Base-by-base conservation (phyloP, 2,888 invertebrate genomes). In the Eupithecia vulgata region DNA sequence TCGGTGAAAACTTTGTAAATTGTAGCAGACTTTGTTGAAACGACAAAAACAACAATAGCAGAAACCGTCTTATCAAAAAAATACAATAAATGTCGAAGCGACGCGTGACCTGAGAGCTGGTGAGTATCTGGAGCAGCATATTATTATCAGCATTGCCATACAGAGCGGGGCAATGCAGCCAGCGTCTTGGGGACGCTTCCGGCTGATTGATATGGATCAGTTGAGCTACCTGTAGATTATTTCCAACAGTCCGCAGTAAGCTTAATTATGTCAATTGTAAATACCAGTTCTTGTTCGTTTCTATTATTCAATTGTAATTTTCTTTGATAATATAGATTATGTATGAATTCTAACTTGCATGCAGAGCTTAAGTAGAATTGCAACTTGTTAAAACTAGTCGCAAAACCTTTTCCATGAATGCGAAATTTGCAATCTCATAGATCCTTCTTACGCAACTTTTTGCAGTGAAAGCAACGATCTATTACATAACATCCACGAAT, bases 361-460 rank as follows among this genome's bases (percentile, higher is more conserved):
- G 52, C 52, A n/a, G 21, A 62, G 8, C 62, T 35, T 8, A 35
- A 62, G n/a, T 48, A n/a, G 48, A 21, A 52, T 52, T 10, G 12
- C 52, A 21, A 21, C n/a, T 21, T 10, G 10, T 1, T 3, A 57
- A 21, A 17, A 7, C 17, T 34, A 15, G 10, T 57, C 37, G 15
- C 40, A 25, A 37, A 40, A 42, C 21, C 37, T 65, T 37, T 40
- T 65, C 40, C 40, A 65, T 40, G 40, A 40, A 37, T 15, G 12
- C 25, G 40, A 59, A 67, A 45, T 66, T 61, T 34, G 15, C 35
- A 13, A 52, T 17, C 30, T 67, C 40, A 30, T 42, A 48, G 71
- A 75, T 78, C 76, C 76, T 77, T 74, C 35, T 79, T 76, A 79
- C 72, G 73, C 62, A 79, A 79, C 30, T 65, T 37, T 62, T 37